Conservation (phyloP, 2,113 vertebrate species). For the Saguinus imperator region DNA sequence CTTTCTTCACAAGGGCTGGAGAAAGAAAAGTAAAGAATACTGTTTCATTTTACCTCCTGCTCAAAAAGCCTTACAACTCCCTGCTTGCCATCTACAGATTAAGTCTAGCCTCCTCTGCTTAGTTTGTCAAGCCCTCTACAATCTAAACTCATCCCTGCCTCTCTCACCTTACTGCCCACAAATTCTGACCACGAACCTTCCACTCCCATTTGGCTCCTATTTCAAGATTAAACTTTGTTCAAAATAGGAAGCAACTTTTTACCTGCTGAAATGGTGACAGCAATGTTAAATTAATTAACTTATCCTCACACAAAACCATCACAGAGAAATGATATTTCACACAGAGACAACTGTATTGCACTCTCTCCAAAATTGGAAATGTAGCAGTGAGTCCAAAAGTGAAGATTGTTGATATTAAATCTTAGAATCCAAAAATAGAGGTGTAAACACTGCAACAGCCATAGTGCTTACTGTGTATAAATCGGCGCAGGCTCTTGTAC, state of each 20-base stretch:
- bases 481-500: neutral
- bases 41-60: neutral
- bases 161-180: neutral
- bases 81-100: neutral
- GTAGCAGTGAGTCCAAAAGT: slow-evolving; percentile 59
- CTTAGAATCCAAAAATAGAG: slow-evolving; percentile 70
- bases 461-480: slow-evolving; percentile 32
- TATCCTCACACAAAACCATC: slow-evolving; percentile 29
- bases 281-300: slow-evolving; percentile 43
- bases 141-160: neutral
- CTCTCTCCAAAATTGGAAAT: slow-evolving; percentile 69
- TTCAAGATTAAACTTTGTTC: slow-evolving; percentile 35
- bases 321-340: slow-evolving; percentile 55
- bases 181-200: neutral
- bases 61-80: neutral
- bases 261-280: slow-evolving; percentile 32
- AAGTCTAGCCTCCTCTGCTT: neutral
- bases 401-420: slow-evolving; percentile 73
- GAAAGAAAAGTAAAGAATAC: slow-evolving; percentile 12
- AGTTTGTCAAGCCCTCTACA: neutral
- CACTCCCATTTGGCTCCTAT: slow-evolving; percentile 10
- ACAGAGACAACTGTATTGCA: slow-evolving; percentile 48
- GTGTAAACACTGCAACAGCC: slow-evolving; percentile 47
- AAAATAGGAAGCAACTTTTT: slow-evolving; percentile 43
- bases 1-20: neutral